A percentile compares a stretch with the other conserved stretches of the same genome.
Conservation (phyloP, 2,888 invertebrate genomes). For the Leptinotarsa rubiginosa region DNA sequence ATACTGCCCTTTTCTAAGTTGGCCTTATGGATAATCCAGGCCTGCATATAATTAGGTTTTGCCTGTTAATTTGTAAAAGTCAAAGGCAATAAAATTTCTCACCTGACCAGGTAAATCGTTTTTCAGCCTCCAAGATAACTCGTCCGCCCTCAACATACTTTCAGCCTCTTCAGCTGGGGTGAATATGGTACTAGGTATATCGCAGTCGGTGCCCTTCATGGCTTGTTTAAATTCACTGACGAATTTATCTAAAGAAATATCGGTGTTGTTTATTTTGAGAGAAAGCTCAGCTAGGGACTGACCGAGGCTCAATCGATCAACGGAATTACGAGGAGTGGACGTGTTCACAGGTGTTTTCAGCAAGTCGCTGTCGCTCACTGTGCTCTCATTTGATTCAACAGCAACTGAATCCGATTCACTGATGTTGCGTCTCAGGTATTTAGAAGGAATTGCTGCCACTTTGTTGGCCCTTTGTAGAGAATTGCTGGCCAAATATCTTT, state of each 20-base stretch:
- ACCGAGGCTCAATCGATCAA: slow-evolving; percentile 32
- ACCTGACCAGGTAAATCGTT: slow-evolving; percentile 52
- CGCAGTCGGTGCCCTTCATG: slow-evolving; percentile 33
- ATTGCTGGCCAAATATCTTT: slow-evolving; percentile 52
- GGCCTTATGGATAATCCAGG: too few species aligned
- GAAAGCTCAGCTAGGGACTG: slow-evolving; percentile 53
- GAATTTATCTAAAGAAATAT: slow-evolving; percentile 53
- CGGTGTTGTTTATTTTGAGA: slow-evolving; percentile 50
- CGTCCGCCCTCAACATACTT: slow-evolving; percentile 64
- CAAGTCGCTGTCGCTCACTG: slow-evolving; percentile 60
- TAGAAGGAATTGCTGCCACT: slow-evolving; percentile 55
- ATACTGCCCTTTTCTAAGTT: too few species aligned
- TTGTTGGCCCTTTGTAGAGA: slow-evolving; percentile 51
- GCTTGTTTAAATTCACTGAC: slow-evolving; percentile 52
- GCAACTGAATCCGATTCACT: slow-evolving; percentile 35
- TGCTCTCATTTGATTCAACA: slow-evolving; percentile 51
- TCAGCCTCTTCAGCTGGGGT: slow-evolving; percentile 61
- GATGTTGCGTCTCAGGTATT: slow-evolving; percentile 51
- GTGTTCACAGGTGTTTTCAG: slow-evolving; percentile 49
- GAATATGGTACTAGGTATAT: slow-evolving; percentile 52
- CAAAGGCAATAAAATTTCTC: not conserved
- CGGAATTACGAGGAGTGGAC: slow-evolving; percentile 57
- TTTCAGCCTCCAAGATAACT: slow-evolving; percentile 64
- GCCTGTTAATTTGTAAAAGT: too few species aligned
- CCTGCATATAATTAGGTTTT: too few species aligned